Evolutionary conservation across 2,888 invertebrate species (phyloP), one percentile per base, ranked within the genome.

Genomic region (Melanotus villosus): DNA sequence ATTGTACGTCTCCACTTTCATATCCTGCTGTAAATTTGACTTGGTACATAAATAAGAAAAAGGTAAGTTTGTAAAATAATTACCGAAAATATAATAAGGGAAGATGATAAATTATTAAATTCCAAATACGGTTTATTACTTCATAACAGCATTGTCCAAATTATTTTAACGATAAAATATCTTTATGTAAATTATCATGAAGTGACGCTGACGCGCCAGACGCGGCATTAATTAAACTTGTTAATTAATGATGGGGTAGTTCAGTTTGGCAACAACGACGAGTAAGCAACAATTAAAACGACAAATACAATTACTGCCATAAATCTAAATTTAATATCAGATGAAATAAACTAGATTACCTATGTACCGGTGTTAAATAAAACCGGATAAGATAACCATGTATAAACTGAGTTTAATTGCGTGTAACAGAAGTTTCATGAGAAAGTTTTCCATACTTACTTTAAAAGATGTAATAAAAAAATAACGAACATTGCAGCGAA

Each of bases 1-100:
- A 91, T 70, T 92, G 92, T 79, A 90, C 90, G 6, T 88, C 91
- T 18, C 91, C 92, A 12, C 88, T 88, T 12, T 88, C 90, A 57
- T 89, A 89, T 83, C 92, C 92, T 19, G 87, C 91, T 10, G 90
- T 90, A 57, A 92, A 92, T 83, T 86, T 92, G 77, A 92, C 92
- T 52, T 92, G 91, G 87, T 89, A 89, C 73, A 86, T 92, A 60
- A 92, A 92, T 80, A 91, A 90, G 67, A 86, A 84, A 80, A 90
- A 85, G 88, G 90, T 86, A 78, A 78, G 80, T 73, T 47, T 12
- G 18, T 2, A 41, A 7, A 3, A 4, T 23, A n/a, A n/a, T n/a
- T n/a, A 14, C 21, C 26, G 26, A 7, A 26, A 26, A 7, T 26
- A 26, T n/a, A n/a, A n/a, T n/a, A n/a, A n/a, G n/a, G n/a, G n/a